Percentiles rank a stretch among this genome's conserved stretches.
These are phyloP conservation scores for Venustaconcha ellipsiformis DNA, from an alignment of 1,140 invertebrate species.

Conservation along the genomic window DNA sequence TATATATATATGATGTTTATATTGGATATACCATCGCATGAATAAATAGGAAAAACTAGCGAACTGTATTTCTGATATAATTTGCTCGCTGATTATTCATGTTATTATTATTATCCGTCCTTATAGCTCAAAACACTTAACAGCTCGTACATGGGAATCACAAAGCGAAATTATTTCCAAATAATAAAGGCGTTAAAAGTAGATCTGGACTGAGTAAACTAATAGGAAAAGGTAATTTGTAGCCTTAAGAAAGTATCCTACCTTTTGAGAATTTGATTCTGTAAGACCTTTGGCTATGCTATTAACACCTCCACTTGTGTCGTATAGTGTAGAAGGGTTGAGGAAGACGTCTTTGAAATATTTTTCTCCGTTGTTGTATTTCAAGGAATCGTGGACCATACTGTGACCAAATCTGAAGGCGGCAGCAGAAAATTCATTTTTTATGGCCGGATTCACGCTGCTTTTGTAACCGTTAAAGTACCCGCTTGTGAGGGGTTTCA, in stretches of 20 bases:
- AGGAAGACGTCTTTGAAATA: slow-evolving; percentile 22
- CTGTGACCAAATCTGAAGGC: slow-evolving; percentile 96
- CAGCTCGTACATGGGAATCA: no score
- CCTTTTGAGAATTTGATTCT: slow-evolving; percentile 7
- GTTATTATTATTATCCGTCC: no score
- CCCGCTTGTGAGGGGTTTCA: slow-evolving; percentile 5
- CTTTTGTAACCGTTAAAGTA: slow-evolving; percentile 75
- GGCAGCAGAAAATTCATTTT: slow-evolving; percentile 95
- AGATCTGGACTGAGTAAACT: not conserved
- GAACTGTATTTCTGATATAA: no score
- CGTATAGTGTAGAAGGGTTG: slow-evolving; percentile 17
- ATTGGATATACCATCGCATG: no score
- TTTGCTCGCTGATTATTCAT: no score
- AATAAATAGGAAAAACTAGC: no score
- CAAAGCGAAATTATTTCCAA: no score
- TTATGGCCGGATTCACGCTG: slow-evolving; percentile 83
- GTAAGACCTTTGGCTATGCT: slow-evolving; percentile 17
- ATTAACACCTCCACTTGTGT: slow-evolving; percentile 4
- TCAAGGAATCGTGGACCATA: slow-evolving; percentile 74
- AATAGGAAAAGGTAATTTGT: not conserved
- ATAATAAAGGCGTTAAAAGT: no score
- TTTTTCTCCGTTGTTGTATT: no score
- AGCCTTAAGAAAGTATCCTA: not conserved
- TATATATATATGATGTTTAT: no score
- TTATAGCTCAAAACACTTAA: no score